phyloP scores from a whole-genome alignment of 2,888 invertebrate genomes.

The Napeogenes inachia region DNA sequence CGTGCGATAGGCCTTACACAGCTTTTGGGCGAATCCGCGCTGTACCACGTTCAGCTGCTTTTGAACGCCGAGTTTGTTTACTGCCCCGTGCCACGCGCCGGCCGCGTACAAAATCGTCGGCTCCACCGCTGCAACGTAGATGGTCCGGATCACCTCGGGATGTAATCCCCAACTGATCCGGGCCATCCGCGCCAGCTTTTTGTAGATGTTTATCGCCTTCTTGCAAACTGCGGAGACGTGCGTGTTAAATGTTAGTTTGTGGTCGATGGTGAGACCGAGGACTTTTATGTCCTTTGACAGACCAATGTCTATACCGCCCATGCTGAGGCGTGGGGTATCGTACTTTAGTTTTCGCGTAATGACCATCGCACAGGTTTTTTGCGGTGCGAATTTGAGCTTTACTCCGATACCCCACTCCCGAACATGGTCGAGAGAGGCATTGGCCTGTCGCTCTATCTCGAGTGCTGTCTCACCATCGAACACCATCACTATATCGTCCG shows the following conservation, averaged over 20 bases:
- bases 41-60: slow-evolving; percentile 18
- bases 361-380: neutral
- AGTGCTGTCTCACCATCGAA: slow-evolving; percentile 4
- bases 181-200: slow-evolving; percentile 12
- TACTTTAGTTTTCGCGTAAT: neutral
- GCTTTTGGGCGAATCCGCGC: slow-evolving; percentile 24
- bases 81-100: slow-evolving; percentile 20
- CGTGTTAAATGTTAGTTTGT: slow-evolving; percentile 11
- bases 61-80: slow-evolving; percentile 1
- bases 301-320: slow-evolving; percentile 1
- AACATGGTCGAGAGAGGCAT: slow-evolving; percentile 12
- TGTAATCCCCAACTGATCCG: slow-evolving; percentile 20
- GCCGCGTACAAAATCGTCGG: slow-evolving; percentile 26
- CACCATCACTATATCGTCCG: slow-evolving; percentile 1
- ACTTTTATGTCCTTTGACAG: slow-evolving; percentile 11
- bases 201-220: slow-evolving; percentile 20
- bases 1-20: slow-evolving; percentile 25
- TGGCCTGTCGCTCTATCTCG: slow-evolving; percentile 12
- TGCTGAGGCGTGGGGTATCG: slow-evolving; percentile 11
- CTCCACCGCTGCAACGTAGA: slow-evolving; percentile 22
- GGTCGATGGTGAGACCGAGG: slow-evolving; percentile 13
- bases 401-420: slow-evolving; percentile 11
- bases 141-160: slow-evolving; percentile 17
- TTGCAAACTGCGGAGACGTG: slow-evolving; percentile 11
- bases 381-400: slow-evolving; percentile 16